Conservation (phyloP, 2,113 vertebrate genomes). For the Paradisaea rubra region DNA sequence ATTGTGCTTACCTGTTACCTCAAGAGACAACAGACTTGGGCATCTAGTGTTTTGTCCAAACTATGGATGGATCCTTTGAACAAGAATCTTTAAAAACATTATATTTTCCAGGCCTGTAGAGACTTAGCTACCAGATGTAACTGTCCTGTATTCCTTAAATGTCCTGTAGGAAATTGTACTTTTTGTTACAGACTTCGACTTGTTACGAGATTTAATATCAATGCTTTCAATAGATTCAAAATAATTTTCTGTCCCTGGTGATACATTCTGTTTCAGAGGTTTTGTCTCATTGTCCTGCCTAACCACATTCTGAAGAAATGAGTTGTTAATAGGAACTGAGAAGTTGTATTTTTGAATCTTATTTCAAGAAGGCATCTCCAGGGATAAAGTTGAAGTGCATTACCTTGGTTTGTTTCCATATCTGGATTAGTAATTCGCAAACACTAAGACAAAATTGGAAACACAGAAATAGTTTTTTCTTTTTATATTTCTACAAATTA, state of each 20-base stretch:
- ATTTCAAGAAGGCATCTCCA: not conserved
- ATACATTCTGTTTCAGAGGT: not conserved
- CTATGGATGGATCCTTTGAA: not conserved
- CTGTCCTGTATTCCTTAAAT: not conserved
- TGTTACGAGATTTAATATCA: not conserved
- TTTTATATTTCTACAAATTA: not conserved
- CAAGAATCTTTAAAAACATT: not conserved
- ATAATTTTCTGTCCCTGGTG: not conserved
- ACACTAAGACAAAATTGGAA: not conserved
- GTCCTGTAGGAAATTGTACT: not conserved
- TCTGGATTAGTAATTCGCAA: not conserved
- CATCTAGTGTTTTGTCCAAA: not conserved
- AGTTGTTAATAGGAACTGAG: not conserved
- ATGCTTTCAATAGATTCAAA: not conserved
- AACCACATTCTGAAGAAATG: not conserved
- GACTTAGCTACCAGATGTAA: not conserved
- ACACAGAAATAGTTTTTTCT: not conserved
- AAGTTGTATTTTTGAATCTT: not conserved
- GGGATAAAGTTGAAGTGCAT: not conserved
- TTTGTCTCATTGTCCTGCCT: not conserved
- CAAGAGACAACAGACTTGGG: rapidly evolving
- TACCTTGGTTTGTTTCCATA: not conserved
- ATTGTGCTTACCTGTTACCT: not conserved
- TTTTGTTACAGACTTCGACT: not conserved
- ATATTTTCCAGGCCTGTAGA: not conserved